Evolutionary conservation across 2,797 vertebrate genomes (phyloP).

Genomic region (Telmatherina bonti): DNA sequence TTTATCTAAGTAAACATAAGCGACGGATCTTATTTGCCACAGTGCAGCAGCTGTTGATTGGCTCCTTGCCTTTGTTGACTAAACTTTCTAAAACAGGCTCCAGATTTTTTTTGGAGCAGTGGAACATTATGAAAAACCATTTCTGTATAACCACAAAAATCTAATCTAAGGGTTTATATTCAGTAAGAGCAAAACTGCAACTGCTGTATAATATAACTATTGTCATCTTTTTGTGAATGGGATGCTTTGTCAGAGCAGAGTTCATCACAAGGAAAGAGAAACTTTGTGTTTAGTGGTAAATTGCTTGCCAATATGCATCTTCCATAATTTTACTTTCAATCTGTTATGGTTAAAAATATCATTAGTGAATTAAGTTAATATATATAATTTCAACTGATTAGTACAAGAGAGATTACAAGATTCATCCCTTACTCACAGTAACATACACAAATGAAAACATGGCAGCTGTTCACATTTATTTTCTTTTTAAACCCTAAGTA

Average conservation of each 20-base stretch:
- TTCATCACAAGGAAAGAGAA: constrained; percentile 18
- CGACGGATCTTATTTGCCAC: too few relatives aligned
- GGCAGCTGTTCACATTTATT: too few relatives aligned
- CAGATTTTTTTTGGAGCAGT: constrained; percentile 18
- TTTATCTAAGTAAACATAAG: too few relatives aligned
- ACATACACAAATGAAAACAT: too few relatives aligned
- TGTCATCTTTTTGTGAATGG: constrained; percentile 16
- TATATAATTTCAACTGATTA: too few relatives aligned
- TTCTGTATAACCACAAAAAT: constrained; percentile 38
- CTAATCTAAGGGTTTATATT: constrained; percentile 29
- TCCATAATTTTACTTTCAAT: constrained; percentile 28
- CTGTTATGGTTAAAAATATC: neutral
- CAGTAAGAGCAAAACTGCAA: neutral
- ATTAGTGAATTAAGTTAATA: too few relatives aligned
- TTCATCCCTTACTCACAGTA: too few relatives aligned
- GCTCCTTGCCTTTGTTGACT: too few relatives aligned
- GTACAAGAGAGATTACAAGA: too few relatives aligned
- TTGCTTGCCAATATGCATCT: constrained; percentile 34
- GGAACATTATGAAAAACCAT: constrained; percentile 24
- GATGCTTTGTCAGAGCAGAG: constrained; percentile 10
- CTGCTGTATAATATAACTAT: constrained; percentile 1
- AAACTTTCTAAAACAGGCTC: constrained; percentile 37
- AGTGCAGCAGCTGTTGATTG: too few relatives aligned
- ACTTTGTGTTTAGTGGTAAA: constrained; percentile 28
- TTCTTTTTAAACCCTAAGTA: too few relatives aligned